Conservation (phyloP, 2,888 invertebrate genomes). For the Volucella inanis region DNA sequence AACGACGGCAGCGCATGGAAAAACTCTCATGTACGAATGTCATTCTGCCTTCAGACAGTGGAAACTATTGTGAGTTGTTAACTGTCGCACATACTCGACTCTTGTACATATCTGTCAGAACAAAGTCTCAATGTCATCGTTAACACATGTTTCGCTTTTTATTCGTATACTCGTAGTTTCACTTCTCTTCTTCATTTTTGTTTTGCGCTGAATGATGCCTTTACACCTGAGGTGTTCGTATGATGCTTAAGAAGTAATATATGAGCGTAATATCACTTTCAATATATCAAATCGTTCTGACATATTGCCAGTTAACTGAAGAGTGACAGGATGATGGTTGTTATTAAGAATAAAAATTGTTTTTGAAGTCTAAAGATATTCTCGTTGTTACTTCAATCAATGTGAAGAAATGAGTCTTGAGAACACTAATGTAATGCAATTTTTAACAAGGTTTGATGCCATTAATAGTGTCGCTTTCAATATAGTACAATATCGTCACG, state of each 20-base stretch:
- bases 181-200: constrained; percentile 4
- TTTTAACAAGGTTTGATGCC: too few relatives aligned
- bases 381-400: too few relatives aligned
- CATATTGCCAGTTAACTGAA: constrained; percentile 16
- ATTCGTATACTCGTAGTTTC: constrained; percentile 7
- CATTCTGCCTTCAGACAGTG: constrained; percentile 10
- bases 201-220: constrained; percentile 22
- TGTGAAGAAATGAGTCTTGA: too few relatives aligned
- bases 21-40: background rate
- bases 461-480: too few relatives aligned
- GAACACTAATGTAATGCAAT: too few relatives aligned
- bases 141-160: constrained; percentile 34
- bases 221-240: constrained; percentile 33
- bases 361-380: background rate
- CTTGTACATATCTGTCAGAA: constrained; percentile 16
- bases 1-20: too few relatives aligned
- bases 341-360: background rate
- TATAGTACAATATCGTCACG: too few relatives aligned
- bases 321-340: background rate
- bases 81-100: background rate
- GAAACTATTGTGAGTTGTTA: constrained; percentile 33
- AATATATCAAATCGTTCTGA: constrained; percentile 21
- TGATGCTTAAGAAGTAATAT: constrained; percentile 2
- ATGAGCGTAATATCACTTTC: constrained; percentile 2
- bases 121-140: constrained; percentile 48